Percentiles rank a stretch among this genome's conserved stretches.
Conservation (phyloP, 1,140 invertebrate species). For the Zaprionus capensis region DNA sequence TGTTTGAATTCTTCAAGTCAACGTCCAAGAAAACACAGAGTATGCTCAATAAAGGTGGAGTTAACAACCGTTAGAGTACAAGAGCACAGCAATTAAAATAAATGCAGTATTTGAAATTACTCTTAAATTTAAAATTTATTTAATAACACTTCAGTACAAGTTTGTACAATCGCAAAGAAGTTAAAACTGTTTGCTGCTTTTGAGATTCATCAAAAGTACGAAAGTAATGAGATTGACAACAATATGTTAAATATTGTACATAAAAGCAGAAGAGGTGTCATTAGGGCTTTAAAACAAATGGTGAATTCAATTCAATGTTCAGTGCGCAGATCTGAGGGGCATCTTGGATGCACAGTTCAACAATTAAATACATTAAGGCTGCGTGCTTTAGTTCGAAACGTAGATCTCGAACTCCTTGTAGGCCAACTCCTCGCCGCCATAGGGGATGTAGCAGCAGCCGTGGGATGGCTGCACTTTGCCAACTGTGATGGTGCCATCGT, state of each 20-base stretch:
- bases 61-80: too few relatives aligned
- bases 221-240: slow-evolving; percentile 23
- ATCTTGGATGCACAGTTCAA: slow-evolving; percentile 40
- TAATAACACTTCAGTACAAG: background rate
- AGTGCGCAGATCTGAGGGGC: slow-evolving; percentile 31
- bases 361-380: slow-evolving; percentile 35
- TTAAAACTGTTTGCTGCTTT: slow-evolving; percentile 5
- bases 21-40: too few relatives aligned
- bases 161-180: slow-evolving; percentile 4
- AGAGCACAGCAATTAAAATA: background rate
- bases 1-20: too few relatives aligned
- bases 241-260: slow-evolving; percentile 21
- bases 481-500: slow-evolving; percentile 88
- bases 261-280: slow-evolving; percentile 9
- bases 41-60: too few relatives aligned
- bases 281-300: slow-evolving; percentile 13
- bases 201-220: slow-evolving; percentile 38
- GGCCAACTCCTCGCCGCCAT: slow-evolving; percentile 88
- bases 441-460: slow-evolving; percentile 90
- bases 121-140: slow-evolving; percentile 6
- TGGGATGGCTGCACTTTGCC: slow-evolving; percentile 91
- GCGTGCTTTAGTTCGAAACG: slow-evolving; percentile 78
- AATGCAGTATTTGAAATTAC: background rate
- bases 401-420: slow-evolving; percentile 91
- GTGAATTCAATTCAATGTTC: slow-evolving; percentile 24